Conservation (phyloP, 1,140 invertebrate genomes). For the Trichonephila inaurata region DNA sequence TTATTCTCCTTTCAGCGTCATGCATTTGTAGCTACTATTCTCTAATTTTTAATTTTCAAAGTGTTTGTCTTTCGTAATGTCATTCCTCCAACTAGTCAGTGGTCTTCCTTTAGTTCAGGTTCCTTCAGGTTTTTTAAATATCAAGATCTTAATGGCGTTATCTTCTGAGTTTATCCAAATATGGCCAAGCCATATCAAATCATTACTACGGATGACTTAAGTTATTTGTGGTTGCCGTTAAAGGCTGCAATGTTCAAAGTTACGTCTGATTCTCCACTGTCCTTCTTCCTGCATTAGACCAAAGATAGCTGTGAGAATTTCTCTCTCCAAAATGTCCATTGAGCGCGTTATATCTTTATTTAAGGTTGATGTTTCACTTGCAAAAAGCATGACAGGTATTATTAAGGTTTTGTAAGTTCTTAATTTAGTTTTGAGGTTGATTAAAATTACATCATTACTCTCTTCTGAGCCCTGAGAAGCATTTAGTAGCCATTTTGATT, state of each 20-base stretch:
- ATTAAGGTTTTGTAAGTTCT: background rate
- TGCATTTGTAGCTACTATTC: background rate
- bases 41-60: background rate
- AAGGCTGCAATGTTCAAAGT: background rate
- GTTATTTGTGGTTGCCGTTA: background rate
- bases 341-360: too few relatives aligned
- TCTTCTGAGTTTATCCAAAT: background rate
- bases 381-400: background rate
- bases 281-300: too few relatives aligned
- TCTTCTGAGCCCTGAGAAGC: background rate
- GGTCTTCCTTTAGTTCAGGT: background rate
- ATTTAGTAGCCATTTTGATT: conserved; percentile 5
- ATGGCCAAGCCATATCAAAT: background rate
- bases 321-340: too few relatives aligned
- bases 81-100: background rate
- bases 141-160: background rate
- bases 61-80: background rate
- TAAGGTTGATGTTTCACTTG: too few relatives aligned
- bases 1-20: background rate
- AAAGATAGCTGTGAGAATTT: too few relatives aligned
- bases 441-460: background rate
- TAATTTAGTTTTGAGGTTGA: background rate
- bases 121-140: background rate
- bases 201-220: background rate
- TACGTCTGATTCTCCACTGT: background rate